A percentile compares a stretch with the other conserved stretches of the same genome.
Conservation (phyloP, 92 coral and sea anemone genomes). For the Heliopora coerulea region DNA sequence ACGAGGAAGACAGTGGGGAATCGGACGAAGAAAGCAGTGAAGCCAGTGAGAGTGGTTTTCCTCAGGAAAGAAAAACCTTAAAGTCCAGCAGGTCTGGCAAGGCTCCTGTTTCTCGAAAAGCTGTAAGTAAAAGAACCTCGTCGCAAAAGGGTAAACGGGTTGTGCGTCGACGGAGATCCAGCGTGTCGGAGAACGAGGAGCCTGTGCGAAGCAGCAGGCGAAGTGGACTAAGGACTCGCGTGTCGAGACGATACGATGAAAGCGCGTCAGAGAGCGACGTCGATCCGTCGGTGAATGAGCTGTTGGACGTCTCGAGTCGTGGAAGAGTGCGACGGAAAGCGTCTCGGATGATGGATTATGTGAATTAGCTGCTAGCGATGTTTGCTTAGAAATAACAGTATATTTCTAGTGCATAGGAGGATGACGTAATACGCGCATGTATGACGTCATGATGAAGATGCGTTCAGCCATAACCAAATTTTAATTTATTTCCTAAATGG, state of each 20-base stretch:
- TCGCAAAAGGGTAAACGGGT: slow-evolving; percentile 17
- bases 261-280: slow-evolving; percentile 91
- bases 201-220: slow-evolving; percentile 1
- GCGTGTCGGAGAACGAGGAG: slow-evolving; percentile 17
- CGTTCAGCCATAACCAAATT: too few relatives aligned
- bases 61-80: neutral
- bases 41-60: slow-evolving; percentile 35
- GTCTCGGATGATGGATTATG: slow-evolving; percentile 84
- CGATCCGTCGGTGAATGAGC: slow-evolving; percentile 50
- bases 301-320: slow-evolving; percentile 77
- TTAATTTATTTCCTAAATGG: neutral
- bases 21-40: slow-evolving; percentile 47
- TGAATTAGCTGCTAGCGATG: slow-evolving; percentile 51
- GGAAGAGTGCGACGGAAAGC: slow-evolving; percentile 96
- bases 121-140: neutral
- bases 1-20: slow-evolving; percentile 43
- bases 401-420: neutral
- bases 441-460: too few relatives aligned
- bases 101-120: slow-evolving; percentile 11
- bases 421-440: too few relatives aligned
- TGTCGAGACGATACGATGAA: slow-evolving; percentile 69
- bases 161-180: slow-evolving; percentile 20
- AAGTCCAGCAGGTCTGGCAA: slow-evolving; percentile 20
- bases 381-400: neutral
- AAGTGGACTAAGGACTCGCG: slow-evolving; percentile 9